Conservation (phyloP, 2,113 vertebrate species). For the Scolopax mira region DNA sequence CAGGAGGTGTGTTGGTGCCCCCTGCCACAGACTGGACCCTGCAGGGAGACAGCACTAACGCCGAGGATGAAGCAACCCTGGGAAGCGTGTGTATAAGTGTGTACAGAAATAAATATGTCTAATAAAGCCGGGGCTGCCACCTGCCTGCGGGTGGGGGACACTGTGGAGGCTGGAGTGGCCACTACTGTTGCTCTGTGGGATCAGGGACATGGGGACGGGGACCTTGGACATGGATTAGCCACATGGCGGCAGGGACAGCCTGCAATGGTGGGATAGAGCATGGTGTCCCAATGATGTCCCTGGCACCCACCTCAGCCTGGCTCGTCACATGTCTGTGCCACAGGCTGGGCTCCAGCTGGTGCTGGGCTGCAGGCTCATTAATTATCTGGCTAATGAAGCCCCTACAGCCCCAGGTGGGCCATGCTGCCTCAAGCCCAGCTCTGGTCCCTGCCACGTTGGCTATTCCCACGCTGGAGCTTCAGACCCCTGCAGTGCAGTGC, state of each 20-base stretch:
- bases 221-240: fast-evolving
- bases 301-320: fast-evolving
- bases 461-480: fast-evolving
- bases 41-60: neutral
- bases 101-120: constrained; percentile 74
- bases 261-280: fast-evolving
- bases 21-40: neutral
- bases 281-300: fast-evolving
- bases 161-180: fast-evolving
- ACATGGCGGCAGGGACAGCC: neutral
- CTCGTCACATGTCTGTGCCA: fast-evolving
- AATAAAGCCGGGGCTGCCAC: neutral
- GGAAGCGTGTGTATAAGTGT: constrained; percentile 59
- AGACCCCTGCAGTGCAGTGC: fast-evolving
- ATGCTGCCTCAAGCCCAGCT: neutral
- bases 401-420: neutral
- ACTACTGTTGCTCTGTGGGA: fast-evolving
- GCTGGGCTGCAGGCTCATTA: neutral
- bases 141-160: neutral
- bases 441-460: fast-evolving
- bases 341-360: neutral
- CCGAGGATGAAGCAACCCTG: neutral
- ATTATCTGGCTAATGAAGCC: neutral
- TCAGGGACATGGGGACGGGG: neutral
- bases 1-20: neutral